Conservation (phyloP, 1,140 invertebrate genomes). For the Bathynomus jamesi region DNA sequence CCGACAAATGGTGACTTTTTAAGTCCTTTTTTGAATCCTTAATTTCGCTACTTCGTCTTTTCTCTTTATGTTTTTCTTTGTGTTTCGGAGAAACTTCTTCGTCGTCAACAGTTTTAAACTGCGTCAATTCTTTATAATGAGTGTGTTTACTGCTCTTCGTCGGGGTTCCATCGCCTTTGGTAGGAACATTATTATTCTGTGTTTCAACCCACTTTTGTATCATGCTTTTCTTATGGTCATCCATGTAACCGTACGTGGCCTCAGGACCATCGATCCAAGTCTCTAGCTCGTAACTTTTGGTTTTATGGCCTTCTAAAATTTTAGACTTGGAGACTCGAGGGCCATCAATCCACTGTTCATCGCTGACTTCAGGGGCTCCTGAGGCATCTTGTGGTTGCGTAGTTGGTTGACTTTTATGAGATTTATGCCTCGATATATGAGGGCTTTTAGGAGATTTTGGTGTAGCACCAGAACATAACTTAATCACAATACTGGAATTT, state of each 20-base stretch:
- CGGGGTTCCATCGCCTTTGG: slow-evolving; percentile 14
- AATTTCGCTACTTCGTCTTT: slow-evolving; percentile 36
- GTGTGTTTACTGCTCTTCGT: slow-evolving; percentile 35
- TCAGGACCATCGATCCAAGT: slow-evolving; percentile 88
- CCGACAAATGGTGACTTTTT: slow-evolving; percentile 4
- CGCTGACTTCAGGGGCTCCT: slow-evolving; percentile 45
- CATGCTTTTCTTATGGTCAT: slow-evolving; percentile 83
- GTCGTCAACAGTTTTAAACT: slow-evolving; percentile 55
- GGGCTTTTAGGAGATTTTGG: slow-evolving; percentile 11
- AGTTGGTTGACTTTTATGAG: background rate
- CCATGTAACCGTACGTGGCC: slow-evolving; percentile 64
- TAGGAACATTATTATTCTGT: slow-evolving; percentile 48
- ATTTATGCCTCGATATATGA: slow-evolving; percentile 5
- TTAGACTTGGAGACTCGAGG: slow-evolving; percentile 66
- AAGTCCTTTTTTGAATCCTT: slow-evolving; percentile 23
- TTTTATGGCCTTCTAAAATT: slow-evolving; percentile 38
- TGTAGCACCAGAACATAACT: slow-evolving; percentile 1
- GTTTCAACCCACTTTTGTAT: slow-evolving; percentile 89
- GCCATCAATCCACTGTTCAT: slow-evolving; percentile 94
- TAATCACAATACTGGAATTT: background rate
- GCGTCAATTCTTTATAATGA: slow-evolving; percentile 54
- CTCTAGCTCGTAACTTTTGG: slow-evolving; percentile 48
- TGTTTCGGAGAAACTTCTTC: slow-evolving; percentile 33
- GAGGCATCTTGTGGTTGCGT: background rate
- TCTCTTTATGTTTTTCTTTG: slow-evolving; percentile 40